Conservation (phyloP, 2,113 vertebrate species). For the Tretioscincus oriximinensis region DNA sequence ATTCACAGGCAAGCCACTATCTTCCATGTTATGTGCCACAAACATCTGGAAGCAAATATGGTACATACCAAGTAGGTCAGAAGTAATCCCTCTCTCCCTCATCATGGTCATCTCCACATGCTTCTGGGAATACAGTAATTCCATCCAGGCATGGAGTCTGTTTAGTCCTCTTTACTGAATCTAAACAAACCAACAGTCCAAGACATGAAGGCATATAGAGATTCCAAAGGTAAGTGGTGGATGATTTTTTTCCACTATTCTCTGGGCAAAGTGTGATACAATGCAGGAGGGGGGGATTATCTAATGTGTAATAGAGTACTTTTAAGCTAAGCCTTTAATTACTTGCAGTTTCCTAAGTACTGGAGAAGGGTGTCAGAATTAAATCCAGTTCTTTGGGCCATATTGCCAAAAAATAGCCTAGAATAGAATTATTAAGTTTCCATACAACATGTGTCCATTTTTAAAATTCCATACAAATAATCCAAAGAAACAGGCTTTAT, state of each 20-base stretch:
- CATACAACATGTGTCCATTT: slow-evolving; percentile 53
- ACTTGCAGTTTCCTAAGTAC: slow-evolving; percentile 56
- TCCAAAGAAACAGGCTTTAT: slow-evolving; percentile 40
- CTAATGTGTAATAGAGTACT: slow-evolving; percentile 60
- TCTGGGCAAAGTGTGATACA: background rate
- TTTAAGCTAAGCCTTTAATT: slow-evolving; percentile 59
- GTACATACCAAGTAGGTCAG: background rate
- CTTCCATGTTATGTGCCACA: background rate
- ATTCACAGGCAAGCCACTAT: background rate
- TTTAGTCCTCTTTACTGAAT: slow-evolving; percentile 11
- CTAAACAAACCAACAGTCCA: slow-evolving; percentile 56
- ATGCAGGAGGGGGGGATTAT: slow-evolving; percentile 31
- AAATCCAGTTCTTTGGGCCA: slow-evolving; percentile 18
- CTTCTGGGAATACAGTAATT: background rate
- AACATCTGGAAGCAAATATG: background rate
- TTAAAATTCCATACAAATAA: slow-evolving; percentile 64
- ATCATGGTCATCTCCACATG: background rate
- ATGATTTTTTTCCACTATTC: background rate
- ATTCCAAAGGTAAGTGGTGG: slow-evolving; percentile 35
- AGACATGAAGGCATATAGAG: slow-evolving; percentile 38
- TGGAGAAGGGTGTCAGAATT: slow-evolving; percentile 39
- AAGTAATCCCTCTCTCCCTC: background rate
- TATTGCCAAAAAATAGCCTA: slow-evolving; percentile 53
- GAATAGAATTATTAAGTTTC: slow-evolving; percentile 53
- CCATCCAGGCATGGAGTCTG: background rate